Percentiles rank a stretch among this genome's conserved stretches.
Conservation (phyloP, 1,140 invertebrate genomes). For the Palaemon carinicauda region DNA sequence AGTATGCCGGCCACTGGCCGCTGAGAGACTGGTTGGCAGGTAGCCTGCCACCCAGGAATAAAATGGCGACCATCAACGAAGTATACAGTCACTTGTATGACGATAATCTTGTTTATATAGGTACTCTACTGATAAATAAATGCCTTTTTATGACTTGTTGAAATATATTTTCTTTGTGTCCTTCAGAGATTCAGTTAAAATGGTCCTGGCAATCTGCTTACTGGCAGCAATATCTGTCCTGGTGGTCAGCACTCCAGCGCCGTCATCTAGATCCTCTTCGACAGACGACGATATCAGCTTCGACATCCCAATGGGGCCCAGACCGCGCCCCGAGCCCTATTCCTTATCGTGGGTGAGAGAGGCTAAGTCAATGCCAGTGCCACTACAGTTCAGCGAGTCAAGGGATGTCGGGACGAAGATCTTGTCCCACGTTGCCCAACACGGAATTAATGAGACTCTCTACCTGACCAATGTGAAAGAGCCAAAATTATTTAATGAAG, state of each 20-base stretch:
- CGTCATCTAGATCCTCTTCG: neutral
- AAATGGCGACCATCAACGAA: too few species aligned
- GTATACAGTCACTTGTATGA: too few species aligned
- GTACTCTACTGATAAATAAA: too few species aligned
- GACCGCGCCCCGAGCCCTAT: slow-evolving; percentile 31
- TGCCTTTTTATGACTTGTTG: too few species aligned
- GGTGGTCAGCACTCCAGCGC: neutral
- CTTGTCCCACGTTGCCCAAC: slow-evolving; percentile 64
- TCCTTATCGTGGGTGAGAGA: slow-evolving; percentile 47
- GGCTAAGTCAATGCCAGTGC: slow-evolving; percentile 7
- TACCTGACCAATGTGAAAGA: slow-evolving; percentile 74
- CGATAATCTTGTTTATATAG: too few species aligned
- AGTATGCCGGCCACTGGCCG: too few species aligned
- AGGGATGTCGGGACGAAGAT: slow-evolving; percentile 42
- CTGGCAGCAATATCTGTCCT: neutral
- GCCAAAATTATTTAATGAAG: slow-evolving; percentile 75
- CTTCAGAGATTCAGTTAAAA: too few species aligned
- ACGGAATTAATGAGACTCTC: slow-evolving; percentile 74
- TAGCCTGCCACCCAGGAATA: too few species aligned
- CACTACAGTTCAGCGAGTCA: slow-evolving; percentile 44
- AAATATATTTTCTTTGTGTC: too few species aligned
- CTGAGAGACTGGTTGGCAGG: too few species aligned
- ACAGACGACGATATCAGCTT: neutral
- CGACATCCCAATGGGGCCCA: slow-evolving; percentile 8
- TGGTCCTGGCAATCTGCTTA: neutral